Base-by-base conservation (phyloP, 1,140 invertebrate genomes). In the Chironomus striatipennis region DNA sequence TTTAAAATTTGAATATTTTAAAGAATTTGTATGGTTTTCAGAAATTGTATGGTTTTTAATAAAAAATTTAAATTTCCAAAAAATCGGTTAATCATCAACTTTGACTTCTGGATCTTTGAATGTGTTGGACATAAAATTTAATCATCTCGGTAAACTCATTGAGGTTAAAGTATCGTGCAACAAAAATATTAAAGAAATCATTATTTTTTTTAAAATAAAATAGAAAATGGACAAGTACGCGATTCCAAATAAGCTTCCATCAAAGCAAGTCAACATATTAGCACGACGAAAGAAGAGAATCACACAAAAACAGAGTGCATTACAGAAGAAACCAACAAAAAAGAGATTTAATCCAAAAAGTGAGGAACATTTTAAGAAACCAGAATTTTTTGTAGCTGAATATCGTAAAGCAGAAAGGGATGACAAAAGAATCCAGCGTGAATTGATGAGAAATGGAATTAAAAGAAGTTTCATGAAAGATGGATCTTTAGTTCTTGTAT, bases 201-300 rank as follows among this genome's bases (percentile, higher is more conserved):
- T 57, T 2, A n/a, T 20, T 20, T 0, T 70, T 12, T 70, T 70
- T 70, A 10, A 18, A 70, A 20, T 72, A 34, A 18, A 42, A 10
- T 18, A 42, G 17, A 43, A 24, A 73, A 73, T 43, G 34, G 34
- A 67, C 17, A 82, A 80, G 79, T 82, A 81, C 72, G 81, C 81
- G 0, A 80, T 82, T 7, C 79, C 81, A 15, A 82, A 82, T 73
- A 82, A 82, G 77, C 75, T 82, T 24, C 81, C 81, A 34, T 80
- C 81, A 24, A 82, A 82, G 77, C 82, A 81, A 47, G 77, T 82
- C 4, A 80, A 80, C 6, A 79, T 82, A 47, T 76, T 82, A 1
- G 79, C 78, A 74, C 81, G 82, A 74, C 80, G 81, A 21, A 81
- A 80, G 75, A 76, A 79, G n/a, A 77, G 81, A 2, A 80, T 82